Conservation (phyloP, 2,113 vertebrate genomes). For the Macrotis lagotis region DNA sequence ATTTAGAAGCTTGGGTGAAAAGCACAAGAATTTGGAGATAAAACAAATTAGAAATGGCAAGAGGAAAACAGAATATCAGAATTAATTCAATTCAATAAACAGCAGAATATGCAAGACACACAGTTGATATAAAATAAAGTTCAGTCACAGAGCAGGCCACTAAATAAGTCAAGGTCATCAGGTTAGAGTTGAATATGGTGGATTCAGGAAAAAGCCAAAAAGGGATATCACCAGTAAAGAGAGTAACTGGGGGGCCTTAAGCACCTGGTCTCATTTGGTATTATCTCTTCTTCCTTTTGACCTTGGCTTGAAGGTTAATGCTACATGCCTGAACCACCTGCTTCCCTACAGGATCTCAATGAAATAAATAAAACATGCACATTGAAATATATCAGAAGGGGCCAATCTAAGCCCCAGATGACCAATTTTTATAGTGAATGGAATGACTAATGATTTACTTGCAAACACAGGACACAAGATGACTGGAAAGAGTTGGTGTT, state of each 20-base stretch:
- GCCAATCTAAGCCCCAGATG: neutral
- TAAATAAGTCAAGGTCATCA: neutral
- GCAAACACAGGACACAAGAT: neutral
- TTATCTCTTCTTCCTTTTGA: neutral
- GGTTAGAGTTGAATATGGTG: neutral
- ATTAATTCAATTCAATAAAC: neutral
- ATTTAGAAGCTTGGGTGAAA: neutral
- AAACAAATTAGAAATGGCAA: neutral
- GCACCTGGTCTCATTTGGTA: neutral
- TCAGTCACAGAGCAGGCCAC: neutral
- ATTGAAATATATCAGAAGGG: neutral
- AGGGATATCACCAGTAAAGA: neutral
- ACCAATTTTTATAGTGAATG: neutral
- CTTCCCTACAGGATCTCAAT: neutral
- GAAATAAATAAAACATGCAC: neutral
- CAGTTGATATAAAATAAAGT: neutral
- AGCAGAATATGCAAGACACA: neutral
- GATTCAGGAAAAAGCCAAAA: neutral
- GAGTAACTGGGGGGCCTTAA: neutral
- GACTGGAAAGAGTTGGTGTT: neutral
- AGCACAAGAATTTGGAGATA: neutral
- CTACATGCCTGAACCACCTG: neutral
- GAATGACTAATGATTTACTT: neutral
- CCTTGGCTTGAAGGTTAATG: neutral
- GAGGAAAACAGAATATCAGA: neutral